Evolutionary conservation across 2,888 invertebrate species (phyloP), one percentile per base, ranked within the genome.

Genomic region (Acleris cristana): DNA sequence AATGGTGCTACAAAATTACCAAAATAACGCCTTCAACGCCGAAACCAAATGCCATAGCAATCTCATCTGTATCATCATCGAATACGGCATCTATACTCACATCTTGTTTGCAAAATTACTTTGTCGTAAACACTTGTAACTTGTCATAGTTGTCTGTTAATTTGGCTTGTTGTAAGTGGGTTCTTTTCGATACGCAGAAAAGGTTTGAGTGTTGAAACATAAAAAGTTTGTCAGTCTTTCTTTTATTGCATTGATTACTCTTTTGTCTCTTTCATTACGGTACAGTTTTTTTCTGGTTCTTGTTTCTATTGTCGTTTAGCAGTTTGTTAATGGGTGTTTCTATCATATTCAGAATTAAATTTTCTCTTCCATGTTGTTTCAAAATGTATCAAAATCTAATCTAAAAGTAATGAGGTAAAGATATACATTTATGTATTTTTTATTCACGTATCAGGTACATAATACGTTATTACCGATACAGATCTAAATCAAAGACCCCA

Each of bases 101-200:
- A 55, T 58, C 44, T 60, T 58, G 72, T 67, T 64, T 63, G 74
- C 70, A 77, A 74, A 63, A 34, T 64, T 68, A 72, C 16, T 65
- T 84, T 84, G 87, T 81, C 70, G 69, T 78, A 79, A 82, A 77
- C 86, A 89, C 90, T 90, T 90, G 90, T 90, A 82, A 85, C 85
- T 85, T 90, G 91, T 90, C 90, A 89, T 87, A 89, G 86, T 85
- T 88, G 90, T 90, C 89, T 89, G 89, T 90, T 89, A 90, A 90
- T 90, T 89, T 88, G 83, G 83, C 81, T 80, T 84, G 86, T 86
- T 80, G 78, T 81, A 82, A 84, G 75, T 75, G 72, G 72, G 72
- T 81, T 81, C 80, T 80, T 78, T 82, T 82, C 80, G 81, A 85
- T 85, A 85, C 82, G 85, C 84, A 84, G 85, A 86, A 86, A 80